Evolutionary conservation across 2,888 invertebrate species (phyloP), one percentile per base, ranked within the genome.

Genomic region (Laothoe populi): DNA sequence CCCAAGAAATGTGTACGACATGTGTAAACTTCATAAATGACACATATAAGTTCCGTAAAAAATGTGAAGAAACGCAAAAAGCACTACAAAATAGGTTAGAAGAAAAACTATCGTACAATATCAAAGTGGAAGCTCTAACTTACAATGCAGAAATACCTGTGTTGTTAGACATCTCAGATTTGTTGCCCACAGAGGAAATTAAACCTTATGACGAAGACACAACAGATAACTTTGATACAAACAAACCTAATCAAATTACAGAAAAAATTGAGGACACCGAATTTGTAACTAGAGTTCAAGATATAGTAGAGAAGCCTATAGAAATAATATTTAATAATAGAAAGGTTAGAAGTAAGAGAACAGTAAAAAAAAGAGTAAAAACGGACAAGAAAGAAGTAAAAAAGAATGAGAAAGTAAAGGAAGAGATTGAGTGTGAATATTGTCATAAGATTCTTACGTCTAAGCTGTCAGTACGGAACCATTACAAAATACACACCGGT

Each of bases 401-500:
- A 26, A 74, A 75, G 58, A 72, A 66, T 49, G 75, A 72, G n/a
- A 73, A 69, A 48, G 73, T 65, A 0, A 83, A 78, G 65, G 86
- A 87, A 40, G 81, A 83, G 66, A 83, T 90, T 11, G 84, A 90
- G 63, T 92, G 91, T 73, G 89, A 90, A 73, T 81, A 85, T 63
- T 92, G 91, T 60, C 86, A 90, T 66, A 92, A 92, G 60, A 78
- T 88, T 35, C 70, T 91, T 38, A 87, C 90, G 0, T 91, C 90
- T 0, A 88, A 86, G 62, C 63, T 88, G 49, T 91, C 91, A 0
- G 64, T 91, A 46, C 68, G 90, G 5, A 91, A 90, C 65, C 92
- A 92, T 83, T 85, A 88, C 60, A 92, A 92, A 63, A 92, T 91
- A 63, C 91, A 92, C 62, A 90, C 89, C 0, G 91, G 91, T 0